A percentile compares a stretch with the other conserved stretches of the same genome.
These are phyloP conservation scores for Poeciliopsis turneri DNA, from an alignment of 2,797 vertebrate genomes.

Conservation along the genomic window DNA sequence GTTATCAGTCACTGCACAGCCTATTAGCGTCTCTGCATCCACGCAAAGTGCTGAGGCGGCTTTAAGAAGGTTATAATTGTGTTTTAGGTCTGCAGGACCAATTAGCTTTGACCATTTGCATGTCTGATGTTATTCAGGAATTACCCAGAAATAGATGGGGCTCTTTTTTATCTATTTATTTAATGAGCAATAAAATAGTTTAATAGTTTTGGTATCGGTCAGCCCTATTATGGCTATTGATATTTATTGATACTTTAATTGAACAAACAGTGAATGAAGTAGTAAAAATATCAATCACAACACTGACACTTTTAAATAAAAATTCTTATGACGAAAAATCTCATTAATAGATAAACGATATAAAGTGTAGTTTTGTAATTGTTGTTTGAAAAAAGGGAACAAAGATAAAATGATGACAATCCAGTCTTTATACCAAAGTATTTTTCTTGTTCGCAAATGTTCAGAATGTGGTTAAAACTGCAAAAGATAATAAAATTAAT, in stretches of 20 bases:
- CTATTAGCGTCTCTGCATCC: not conserved
- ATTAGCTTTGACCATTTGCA: not conserved
- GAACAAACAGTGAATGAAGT: too few species aligned
- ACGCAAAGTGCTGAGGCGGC: conserved; percentile 3
- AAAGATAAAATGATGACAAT: not conserved
- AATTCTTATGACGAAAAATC: too few species aligned
- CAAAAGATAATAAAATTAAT: not conserved
- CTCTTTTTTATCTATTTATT: not conserved
- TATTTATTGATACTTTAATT: too few species aligned
- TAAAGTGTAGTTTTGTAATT: not conserved
- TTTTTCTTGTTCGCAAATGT: not conserved
- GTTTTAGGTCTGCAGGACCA: conserved; percentile 13
- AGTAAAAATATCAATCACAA: too few species aligned
- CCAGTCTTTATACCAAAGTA: not conserved
- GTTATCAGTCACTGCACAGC: conserved; percentile 31
- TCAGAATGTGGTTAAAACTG: not conserved
- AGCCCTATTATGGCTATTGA: not conserved
- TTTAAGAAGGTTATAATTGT: not conserved
- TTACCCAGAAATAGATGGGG: not conserved
- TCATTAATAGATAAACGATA: too few species aligned
- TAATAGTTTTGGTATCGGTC: not conserved
- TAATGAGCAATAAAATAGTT: not conserved
- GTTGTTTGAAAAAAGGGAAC: not conserved
- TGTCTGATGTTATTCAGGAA: not conserved
- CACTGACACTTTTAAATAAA: too few species aligned